phyloP scores from a whole-genome alignment of 2,888 invertebrate species.

The Diplazon laetatorius region DNA sequence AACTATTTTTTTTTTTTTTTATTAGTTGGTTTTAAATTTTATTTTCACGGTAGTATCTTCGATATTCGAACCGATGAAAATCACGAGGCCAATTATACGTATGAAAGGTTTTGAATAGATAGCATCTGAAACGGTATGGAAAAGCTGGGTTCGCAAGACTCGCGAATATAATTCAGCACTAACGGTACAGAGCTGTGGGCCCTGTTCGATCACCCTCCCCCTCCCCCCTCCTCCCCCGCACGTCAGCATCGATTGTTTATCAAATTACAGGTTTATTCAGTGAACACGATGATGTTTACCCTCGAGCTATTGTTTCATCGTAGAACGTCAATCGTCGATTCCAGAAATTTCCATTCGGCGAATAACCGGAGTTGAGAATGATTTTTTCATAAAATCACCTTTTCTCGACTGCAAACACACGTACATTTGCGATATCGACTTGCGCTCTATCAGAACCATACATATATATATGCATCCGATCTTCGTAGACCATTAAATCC shows the following conservation, averaged over 20 bases:
- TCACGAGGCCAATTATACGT: neutral
- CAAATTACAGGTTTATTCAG: conserved; percentile 56
- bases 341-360: conserved; percentile 3
- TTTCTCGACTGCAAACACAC: neutral
- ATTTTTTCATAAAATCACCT: conserved; percentile 31
- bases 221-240: conserved; percentile 34
- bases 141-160: conserved; percentile 6
- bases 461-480: neutral
- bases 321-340: neutral
- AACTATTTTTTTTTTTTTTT: neutral
- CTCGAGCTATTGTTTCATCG: conserved; percentile 56
- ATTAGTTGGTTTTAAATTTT: neutral
- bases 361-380: conserved; percentile 1
- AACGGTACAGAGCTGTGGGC: conserved; percentile 17
- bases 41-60: neutral
- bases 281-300: conserved; percentile 40
- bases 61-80: neutral
- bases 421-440: neutral
- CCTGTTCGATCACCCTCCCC: conserved; percentile 45
- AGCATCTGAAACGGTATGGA: conserved; percentile 1
- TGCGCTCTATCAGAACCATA: neutral
- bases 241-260: conserved; percentile 61
- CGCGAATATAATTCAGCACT: conserved; percentile 15
- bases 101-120: conserved; percentile 6
- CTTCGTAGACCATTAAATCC: neutral